Evolutionary conservation across 2,113 vertebrate species (phyloP), one percentile per base, ranked within the genome.

Genomic region (Lonchura striata): DNA sequence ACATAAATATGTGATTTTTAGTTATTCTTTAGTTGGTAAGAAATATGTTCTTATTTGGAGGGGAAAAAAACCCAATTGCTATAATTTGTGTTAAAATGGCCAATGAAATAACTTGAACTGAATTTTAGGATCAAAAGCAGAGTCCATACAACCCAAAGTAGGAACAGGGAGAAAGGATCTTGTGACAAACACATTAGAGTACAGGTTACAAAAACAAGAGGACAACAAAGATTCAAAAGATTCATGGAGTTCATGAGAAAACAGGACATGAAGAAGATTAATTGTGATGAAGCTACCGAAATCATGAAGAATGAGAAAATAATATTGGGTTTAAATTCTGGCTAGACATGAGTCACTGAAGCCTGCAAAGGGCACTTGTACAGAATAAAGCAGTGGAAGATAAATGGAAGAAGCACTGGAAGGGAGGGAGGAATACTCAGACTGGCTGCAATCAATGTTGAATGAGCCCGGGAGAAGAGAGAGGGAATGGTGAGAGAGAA

Each of bases 281-380:
- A 75, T 78, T 85, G 41, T 94, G 39, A 71, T 91, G 63, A 89
- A 84, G 28, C 21, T 81, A 66, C 87, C 49, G 83, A 75, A 91
- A 54, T 91, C 1, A 27, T 96, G 82, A 90, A 74, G 60, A 52
- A 90, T 81, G 88, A 66, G 64, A 50, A 31, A 16, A 83, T 56
- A 83, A 57, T 74, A 27, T 8, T 41, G 63, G 20, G 27, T 82
- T 82, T 86, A 82, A 77, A 53, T 93, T 94, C 54, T 93, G 82
- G 68, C 60, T 92, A 68, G 92, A 63, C 64, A 23, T 27, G 65
- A 70, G 24, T 66, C 68, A 46, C 54, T 70, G 44, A 46, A 80
- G 63, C 68, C 82, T 65, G 35, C 21, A 57, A 83, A 81, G 76
- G 76, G 64, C 88, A 88, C 59, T 27, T 90, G 64, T 30, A 11